Percentiles rank a stretch among this genome's conserved stretches.
Conservation (phyloP, 2,113 vertebrate species). For the Sturnus vulgaris region DNA sequence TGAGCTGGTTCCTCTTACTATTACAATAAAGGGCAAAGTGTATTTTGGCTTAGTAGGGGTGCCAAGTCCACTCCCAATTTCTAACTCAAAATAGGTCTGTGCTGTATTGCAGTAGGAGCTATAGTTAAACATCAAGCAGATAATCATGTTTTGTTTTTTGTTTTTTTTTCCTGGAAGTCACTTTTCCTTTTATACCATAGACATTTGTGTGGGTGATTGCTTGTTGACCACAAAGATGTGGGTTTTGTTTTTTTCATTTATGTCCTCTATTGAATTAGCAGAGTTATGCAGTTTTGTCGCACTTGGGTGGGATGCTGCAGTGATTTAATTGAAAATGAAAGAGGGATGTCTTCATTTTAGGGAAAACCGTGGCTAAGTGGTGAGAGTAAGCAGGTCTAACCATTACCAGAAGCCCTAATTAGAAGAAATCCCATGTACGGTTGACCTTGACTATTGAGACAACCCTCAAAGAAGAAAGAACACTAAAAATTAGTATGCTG, state of each 20-base stretch:
- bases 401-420: constrained; percentile 63
- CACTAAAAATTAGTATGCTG: constrained; percentile 67
- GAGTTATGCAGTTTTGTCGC: neutral
- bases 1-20: neutral
- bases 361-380: constrained; percentile 11
- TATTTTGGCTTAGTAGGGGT: neutral
- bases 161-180: neutral
- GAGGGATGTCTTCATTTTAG: constrained; percentile 46
- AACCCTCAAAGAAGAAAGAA: constrained; percentile 65
- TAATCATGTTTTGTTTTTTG: neutral
- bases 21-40: neutral
- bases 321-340: constrained; percentile 51
- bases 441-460: constrained; percentile 64
- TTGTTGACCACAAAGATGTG: neutral
- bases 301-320: constrained; percentile 34
- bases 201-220: neutral
- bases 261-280: neutral
- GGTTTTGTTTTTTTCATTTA: constrained; percentile 2
- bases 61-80: neutral
- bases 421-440: constrained; percentile 57
- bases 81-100: neutral
- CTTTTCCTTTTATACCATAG: neutral
- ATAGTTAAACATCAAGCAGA: neutral
- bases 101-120: neutral
- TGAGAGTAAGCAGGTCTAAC: constrained; percentile 45